phyloP scores from a whole-genome alignment of 2,113 vertebrate genomes.

The Orthonyx spaldingii region DNA sequence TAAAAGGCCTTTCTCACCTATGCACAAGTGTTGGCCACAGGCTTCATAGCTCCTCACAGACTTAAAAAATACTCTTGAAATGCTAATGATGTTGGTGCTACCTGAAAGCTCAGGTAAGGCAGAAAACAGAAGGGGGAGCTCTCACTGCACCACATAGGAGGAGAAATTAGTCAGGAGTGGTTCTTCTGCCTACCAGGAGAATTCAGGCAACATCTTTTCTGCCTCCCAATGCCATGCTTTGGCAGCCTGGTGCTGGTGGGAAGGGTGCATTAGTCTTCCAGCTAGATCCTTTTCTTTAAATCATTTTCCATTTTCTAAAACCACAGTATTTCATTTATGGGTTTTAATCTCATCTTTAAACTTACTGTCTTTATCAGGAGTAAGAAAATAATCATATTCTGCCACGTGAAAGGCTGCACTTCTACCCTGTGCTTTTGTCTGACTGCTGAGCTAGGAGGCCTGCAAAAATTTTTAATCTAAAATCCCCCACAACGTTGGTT shows the following conservation, averaged over 20 bases:
- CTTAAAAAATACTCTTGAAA: background rate
- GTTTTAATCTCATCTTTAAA: background rate
- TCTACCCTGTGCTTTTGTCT: background rate
- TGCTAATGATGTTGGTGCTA: background rate
- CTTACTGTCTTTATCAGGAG: background rate
- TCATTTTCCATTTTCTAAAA: background rate
- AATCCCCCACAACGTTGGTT: background rate
- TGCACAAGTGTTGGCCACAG: background rate
- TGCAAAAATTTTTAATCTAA: background rate
- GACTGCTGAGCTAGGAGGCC: background rate
- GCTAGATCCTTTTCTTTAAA: background rate
- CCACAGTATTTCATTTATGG: background rate
- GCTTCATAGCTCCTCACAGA: background rate
- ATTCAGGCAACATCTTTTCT: background rate
- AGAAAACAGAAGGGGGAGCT: constrained; percentile 19
- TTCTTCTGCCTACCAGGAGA: background rate
- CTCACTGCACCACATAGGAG: background rate
- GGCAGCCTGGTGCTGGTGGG: background rate
- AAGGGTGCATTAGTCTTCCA: background rate
- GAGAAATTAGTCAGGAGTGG: background rate
- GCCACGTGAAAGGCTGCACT: background rate
- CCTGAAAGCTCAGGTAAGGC: background rate
- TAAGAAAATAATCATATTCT: background rate
- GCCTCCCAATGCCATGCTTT: background rate
- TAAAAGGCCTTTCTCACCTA: background rate